These are phyloP conservation scores for Scrobipalpa atriplicella DNA, from an alignment of 2,888 invertebrate genomes.

Conservation along the genomic window DNA sequence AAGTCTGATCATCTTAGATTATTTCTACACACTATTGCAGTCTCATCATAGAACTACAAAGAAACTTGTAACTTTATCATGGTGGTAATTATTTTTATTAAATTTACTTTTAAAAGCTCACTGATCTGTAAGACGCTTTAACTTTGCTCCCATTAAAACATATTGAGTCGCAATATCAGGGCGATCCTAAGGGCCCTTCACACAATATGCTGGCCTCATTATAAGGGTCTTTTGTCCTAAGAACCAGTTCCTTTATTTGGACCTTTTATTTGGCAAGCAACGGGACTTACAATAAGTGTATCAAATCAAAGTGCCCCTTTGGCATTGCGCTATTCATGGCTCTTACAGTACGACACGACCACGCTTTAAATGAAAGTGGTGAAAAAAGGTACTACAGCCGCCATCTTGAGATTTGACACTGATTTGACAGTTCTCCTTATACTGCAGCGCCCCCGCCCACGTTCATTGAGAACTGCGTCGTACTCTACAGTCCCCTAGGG, in stretches of 20 bases:
- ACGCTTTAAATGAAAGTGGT: too few relatives aligned
- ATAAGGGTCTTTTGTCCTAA: slow-evolving; percentile 81
- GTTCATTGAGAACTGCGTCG: too few relatives aligned
- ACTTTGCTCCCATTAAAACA: slow-evolving; percentile 66
- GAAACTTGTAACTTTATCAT: slow-evolving; percentile 28
- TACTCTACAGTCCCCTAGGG: slow-evolving; percentile 57
- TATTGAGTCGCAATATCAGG: slow-evolving; percentile 68
- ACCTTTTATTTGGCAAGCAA: slow-evolving; percentile 67
- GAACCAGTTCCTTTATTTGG: slow-evolving; percentile 75
- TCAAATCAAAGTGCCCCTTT: slow-evolving; percentile 77
- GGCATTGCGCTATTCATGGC: slow-evolving; percentile 65
- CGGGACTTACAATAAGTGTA: slow-evolving; percentile 76
- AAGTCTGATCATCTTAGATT: background rate
- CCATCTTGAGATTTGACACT: too few relatives aligned
- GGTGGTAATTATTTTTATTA: slow-evolving; percentile 37
- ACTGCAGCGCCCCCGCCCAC: too few relatives aligned
- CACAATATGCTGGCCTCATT: slow-evolving; percentile 80
- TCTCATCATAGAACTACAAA: background rate
- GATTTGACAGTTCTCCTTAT: too few relatives aligned
- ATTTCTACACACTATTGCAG: background rate
- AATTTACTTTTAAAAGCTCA: slow-evolving; percentile 39
- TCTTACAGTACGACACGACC: slow-evolving; percentile 49
- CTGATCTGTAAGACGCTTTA: slow-evolving; percentile 46
- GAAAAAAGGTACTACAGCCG: too few relatives aligned
- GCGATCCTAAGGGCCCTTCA: slow-evolving; percentile 72